Percentiles rank a stretch among this genome's conserved stretches.
Conservation (phyloP, 2,113 vertebrate species). For the Vulpes ferrilata region DNA sequence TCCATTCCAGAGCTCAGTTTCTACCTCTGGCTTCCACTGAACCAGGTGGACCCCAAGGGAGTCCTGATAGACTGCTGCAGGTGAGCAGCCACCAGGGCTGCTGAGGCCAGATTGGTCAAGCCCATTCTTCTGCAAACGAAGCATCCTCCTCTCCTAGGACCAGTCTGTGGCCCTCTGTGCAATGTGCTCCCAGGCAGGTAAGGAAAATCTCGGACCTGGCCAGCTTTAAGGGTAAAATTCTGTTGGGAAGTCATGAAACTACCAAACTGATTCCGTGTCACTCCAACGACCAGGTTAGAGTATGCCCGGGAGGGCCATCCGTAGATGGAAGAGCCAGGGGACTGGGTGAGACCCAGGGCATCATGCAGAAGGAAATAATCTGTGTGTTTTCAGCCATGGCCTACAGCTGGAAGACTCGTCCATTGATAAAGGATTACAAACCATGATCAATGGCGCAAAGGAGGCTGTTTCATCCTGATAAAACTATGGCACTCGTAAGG, state of each 20-base stretch:
- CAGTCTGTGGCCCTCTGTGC: not conserved
- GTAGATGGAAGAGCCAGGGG: fast-evolving
- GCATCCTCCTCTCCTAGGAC: not conserved
- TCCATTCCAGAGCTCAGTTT: fast-evolving
- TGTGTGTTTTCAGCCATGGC: not conserved
- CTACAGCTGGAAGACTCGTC: not conserved
- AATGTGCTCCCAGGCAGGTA: fast-evolving
- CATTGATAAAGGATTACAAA: not conserved
- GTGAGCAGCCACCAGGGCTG: fast-evolving
- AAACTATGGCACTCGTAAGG: fast-evolving
- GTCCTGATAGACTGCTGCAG: too few species aligned
- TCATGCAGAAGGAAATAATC: not conserved
- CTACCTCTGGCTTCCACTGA: not conserved
- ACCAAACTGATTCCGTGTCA: not conserved
- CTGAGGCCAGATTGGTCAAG: not conserved
- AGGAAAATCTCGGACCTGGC: not conserved
- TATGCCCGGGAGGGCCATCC: too few species aligned
- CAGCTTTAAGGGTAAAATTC: not conserved
- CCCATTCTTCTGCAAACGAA: not conserved
- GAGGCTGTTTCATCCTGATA: not conserved
- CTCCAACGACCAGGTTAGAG: not conserved
- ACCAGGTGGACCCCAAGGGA: not conserved
- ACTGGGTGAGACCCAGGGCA: not conserved
- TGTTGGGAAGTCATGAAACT: not conserved
- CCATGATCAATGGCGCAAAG: not conserved